Percentiles rank a stretch among this genome's conserved stretches.
phyloP scores from a whole-genome alignment of 1,140 invertebrate genomes.

The Laupala kohalensis region DNA sequence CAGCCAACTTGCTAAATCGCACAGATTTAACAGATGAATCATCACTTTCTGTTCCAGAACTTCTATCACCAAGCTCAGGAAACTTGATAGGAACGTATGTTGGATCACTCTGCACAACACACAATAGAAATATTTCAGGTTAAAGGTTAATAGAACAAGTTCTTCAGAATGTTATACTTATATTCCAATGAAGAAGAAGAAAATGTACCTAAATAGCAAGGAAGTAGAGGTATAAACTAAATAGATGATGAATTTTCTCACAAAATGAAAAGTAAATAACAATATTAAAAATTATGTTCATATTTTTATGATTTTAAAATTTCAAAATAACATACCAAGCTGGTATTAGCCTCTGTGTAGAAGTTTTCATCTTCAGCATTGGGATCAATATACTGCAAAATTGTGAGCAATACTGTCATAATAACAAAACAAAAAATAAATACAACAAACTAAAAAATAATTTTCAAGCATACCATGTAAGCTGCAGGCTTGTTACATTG shows the following conservation, averaged over 20 bases:
- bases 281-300: not conserved
- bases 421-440: too few species aligned
- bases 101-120: conserved; percentile 71
- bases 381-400: conserved; percentile 49
- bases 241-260: too few species aligned
- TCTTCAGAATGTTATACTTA: too few species aligned
- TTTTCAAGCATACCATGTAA: conserved; percentile 40
- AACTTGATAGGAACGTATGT: conserved; percentile 72
- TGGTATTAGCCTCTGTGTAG: conserved; percentile 41
- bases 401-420: too few species aligned
- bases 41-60: conserved; percentile 70
- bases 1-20: conserved; percentile 71
- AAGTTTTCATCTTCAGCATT: conserved; percentile 53
- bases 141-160: too few species aligned
- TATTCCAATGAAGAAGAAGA: conserved; percentile 10
- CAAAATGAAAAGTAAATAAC: too few species aligned
- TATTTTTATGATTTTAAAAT: not conserved
- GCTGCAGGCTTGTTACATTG: conserved; percentile 51
- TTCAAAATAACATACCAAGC: conserved; percentile 31
- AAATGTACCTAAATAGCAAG: conserved; percentile 7
- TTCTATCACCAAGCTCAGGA: conserved; percentile 43
- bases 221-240: too few species aligned
- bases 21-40: conserved; percentile 63
- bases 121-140: too few species aligned
- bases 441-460: not conserved